Base-by-base conservation (phyloP, 2,797 vertebrate species). In the Pterois miles region DNA sequence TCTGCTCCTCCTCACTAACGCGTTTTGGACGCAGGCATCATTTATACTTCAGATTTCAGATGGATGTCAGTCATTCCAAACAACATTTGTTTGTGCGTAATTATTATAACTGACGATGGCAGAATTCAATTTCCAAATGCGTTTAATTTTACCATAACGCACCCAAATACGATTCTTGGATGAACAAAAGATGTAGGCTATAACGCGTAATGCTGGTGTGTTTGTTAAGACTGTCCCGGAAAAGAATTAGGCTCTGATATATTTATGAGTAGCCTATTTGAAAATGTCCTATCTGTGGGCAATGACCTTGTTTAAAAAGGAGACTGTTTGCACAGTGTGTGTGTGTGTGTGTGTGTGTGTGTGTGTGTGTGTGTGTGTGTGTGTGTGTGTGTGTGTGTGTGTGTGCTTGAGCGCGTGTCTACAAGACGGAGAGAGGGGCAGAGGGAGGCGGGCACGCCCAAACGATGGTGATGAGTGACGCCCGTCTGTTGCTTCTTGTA, bases 401-500 rank as follows among this genome's bases (percentile, higher is more conserved):
- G 57, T 31, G 76, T 13, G 78, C 8, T 3, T 62, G 40, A 36
- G 68, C 13, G 59, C 10, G 73, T 77, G 62, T 69, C 63, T 71
- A 71, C 58, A 75, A 84, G 71, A 75, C 8, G 6, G 46, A 38
- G 63, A 62, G 71, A 68, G 77, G 65, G 83, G 36, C 68, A 77
- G 70, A 75, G 75, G 68, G 70, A 83, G 82, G 84, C 65, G 83
- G 93, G 78, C 90, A 92, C 92, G 92, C 92, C 92, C 93, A 86
- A 76, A 70, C 64, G 43, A 58, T 75, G 82, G 70, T 58, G 70
- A 84, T 90, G 86, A 87, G 88, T 94, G 91, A 93, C 91, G 89
- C 90, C 89, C 81, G 93, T 94, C 89, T 93, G 89, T 88, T 88
- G 88, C 88, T 92, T 86, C 78, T 86, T 89, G 89, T 91, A 88